Evolutionary conservation across 2,888 invertebrate genomes (phyloP).

Genomic region (Pecten maximus): DNA sequence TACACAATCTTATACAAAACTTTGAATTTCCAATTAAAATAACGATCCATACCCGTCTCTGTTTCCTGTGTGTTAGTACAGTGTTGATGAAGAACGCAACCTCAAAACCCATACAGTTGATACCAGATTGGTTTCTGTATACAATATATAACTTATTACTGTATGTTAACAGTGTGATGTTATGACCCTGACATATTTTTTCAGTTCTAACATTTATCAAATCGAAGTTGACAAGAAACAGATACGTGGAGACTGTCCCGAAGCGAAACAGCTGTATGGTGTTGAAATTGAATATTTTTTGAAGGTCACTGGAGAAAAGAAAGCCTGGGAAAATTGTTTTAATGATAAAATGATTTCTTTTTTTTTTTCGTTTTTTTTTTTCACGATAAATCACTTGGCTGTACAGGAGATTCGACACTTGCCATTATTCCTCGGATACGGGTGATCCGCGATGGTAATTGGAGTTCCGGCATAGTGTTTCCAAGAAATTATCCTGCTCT

Average conservation of each 20-base stretch:
- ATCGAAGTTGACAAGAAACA: background rate
- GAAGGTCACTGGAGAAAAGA: slow-evolving; percentile 10
- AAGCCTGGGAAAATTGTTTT: slow-evolving; percentile 17
- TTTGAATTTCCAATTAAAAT: background rate
- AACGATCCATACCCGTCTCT: background rate
- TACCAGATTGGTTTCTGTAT: background rate
- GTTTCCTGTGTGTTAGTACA: background rate
- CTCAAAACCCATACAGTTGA: background rate
- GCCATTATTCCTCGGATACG: background rate
- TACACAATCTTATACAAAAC: background rate
- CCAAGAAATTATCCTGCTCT: background rate
- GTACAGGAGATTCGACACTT: background rate
- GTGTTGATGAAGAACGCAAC: background rate
- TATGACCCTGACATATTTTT: background rate
- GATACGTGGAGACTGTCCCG: background rate
- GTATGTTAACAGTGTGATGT: background rate
- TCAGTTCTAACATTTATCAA: background rate
- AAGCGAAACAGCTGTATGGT: background rate
- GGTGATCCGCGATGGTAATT: slow-evolving; percentile 19
- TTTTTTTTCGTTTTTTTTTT: background rate
- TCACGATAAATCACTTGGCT: background rate
- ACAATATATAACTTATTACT: background rate
- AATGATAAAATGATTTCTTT: background rate
- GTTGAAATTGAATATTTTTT: background rate
- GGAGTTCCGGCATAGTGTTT: background rate